phyloP scores from a whole-genome alignment of 2,888 invertebrate species.

The Gisinianus flammeolus region DNA sequence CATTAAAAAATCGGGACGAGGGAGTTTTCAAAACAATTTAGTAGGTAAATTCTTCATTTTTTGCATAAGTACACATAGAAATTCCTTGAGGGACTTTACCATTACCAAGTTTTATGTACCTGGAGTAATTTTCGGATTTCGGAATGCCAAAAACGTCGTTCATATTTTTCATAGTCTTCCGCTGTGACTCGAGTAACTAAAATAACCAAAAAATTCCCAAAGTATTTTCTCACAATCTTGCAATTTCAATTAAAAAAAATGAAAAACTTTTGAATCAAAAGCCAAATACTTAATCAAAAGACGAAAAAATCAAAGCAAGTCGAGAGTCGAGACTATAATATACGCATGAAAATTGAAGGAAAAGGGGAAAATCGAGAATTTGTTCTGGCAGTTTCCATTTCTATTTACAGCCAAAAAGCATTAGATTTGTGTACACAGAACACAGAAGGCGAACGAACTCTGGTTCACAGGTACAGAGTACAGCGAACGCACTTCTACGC shows the following conservation, averaged over 20 bases:
- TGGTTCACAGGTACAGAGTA: no score
- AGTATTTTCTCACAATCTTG: background rate
- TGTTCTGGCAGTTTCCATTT: no score
- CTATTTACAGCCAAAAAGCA: no score
- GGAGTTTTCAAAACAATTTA: no score
- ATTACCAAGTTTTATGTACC: background rate
- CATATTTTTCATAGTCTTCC: conserved; percentile 12
- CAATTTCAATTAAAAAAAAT: background rate
- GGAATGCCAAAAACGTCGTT: background rate
- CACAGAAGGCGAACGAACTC: no score
- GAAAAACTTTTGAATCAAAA: background rate
- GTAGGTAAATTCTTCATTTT: no score
- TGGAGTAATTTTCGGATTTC: background rate
- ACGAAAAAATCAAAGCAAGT: background rate
- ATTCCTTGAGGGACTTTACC: no score
- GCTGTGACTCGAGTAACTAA: background rate
- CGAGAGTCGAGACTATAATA: background rate
- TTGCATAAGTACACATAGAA: no score
- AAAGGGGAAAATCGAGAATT: background rate
- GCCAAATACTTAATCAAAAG: no score
- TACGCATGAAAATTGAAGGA: background rate
- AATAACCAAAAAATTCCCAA: background rate
- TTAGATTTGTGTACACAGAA: no score
- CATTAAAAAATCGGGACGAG: no score
- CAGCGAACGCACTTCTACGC: no score